Percentiles rank a stretch among this genome's conserved stretches.
Conservation (phyloP, 2,113 vertebrate species). For the Probosciger aterrimus region DNA sequence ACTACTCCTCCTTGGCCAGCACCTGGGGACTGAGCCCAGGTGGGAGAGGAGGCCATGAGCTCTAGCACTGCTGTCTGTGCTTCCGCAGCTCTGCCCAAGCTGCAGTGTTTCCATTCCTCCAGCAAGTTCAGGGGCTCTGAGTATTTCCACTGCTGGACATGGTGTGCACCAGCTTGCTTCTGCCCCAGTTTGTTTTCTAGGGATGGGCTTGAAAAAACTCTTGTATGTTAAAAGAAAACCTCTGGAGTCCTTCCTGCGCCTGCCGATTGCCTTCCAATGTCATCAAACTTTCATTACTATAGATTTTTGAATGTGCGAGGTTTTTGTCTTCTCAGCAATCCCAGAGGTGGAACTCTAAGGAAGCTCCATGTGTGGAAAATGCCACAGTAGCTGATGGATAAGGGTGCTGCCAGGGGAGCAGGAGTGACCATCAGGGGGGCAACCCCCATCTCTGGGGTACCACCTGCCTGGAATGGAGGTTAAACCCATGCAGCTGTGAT, state of each 20-base stretch:
- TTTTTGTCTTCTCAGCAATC: not conserved
- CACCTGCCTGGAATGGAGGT: not conserved
- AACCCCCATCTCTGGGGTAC: not conserved
- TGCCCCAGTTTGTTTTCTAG: conserved; percentile 18
- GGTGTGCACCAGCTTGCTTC: not conserved
- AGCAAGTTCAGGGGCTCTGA: rapidly evolving
- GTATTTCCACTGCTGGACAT: not conserved
- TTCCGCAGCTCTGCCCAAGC: not conserved
- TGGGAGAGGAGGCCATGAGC: not conserved
- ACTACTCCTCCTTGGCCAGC: not conserved
- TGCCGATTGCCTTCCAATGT: conserved; percentile 20
- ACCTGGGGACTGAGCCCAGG: not conserved
- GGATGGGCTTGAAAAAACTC: not conserved
- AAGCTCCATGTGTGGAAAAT: not conserved
- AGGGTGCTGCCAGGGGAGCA: not conserved
- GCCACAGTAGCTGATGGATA: not conserved
- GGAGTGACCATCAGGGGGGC: not conserved
- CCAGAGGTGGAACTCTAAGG: not conserved
- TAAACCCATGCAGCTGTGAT: not conserved
- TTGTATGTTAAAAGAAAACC: conserved; percentile 12
- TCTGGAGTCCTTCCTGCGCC: not conserved
- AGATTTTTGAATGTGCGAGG: conserved; percentile 30
- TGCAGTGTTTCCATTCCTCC: not conserved
- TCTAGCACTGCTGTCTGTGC: rapidly evolving
- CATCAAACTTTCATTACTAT: conserved; percentile 46